A percentile compares a stretch with the other conserved stretches of the same genome.
These are phyloP conservation scores for Mesocricetus auratus DNA, from an alignment of 2,113 vertebrate species.

Conservation along the genomic window DNA sequence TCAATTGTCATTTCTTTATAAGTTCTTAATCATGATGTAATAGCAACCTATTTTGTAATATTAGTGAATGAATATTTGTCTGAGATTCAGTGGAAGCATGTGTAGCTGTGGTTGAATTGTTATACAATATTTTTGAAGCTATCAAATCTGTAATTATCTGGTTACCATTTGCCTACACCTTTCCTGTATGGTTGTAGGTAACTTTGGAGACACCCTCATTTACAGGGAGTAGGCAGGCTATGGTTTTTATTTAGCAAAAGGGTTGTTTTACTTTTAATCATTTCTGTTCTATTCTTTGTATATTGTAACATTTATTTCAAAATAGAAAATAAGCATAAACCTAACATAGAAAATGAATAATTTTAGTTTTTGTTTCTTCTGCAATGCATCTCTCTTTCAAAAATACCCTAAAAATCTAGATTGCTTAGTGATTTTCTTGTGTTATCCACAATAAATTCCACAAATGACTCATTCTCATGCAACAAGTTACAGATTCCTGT, in stretches of 20 bases:
- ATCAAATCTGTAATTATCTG: not conserved
- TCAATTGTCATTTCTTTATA: conserved; percentile 15
- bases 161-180: conserved; percentile 3
- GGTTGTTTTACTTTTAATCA: conserved; percentile 30
- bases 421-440: not conserved
- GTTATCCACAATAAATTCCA: not conserved
- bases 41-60: conserved; percentile 25
- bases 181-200: not conserved
- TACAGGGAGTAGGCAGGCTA: not conserved
- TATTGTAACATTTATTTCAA: conserved; percentile 21
- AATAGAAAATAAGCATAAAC: conserved; percentile 16
- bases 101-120: not conserved
- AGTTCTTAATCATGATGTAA: not conserved
- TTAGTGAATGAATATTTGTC: conserved; percentile 23
- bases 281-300: conserved; percentile 4
- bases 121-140: not conserved
- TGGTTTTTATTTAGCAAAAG: not conserved
- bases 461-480: not conserved
- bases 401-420: conserved; percentile 34
- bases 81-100: not conserved
- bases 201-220: conserved; percentile 38
- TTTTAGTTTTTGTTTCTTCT: conserved; percentile 10
- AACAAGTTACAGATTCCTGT: not conserved
- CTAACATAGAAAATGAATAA: not conserved
- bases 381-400: conserved; percentile 29